Percentiles rank a stretch among this genome's conserved stretches.
Conservation (phyloP, 1,140 invertebrate genomes). For the Drosophila ironensis region DNA sequence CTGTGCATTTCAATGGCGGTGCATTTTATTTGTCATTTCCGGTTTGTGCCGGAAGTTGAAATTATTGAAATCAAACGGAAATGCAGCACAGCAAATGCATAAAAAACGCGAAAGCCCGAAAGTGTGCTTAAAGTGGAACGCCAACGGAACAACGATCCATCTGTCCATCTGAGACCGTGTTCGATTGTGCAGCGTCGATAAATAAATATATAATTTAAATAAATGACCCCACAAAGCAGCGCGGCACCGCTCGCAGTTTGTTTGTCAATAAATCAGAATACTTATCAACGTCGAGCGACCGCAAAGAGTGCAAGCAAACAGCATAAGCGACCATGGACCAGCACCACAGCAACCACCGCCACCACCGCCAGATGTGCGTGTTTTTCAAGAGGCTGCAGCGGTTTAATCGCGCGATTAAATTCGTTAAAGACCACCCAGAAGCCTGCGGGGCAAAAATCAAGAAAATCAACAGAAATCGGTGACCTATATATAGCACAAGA, state of each 20-base stretch:
- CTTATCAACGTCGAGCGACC: constrained; percentile 72
- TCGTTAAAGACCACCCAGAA: constrained; percentile 63
- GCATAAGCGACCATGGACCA: constrained; percentile 48
- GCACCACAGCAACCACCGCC: neutral
- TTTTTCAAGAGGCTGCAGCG: constrained; percentile 30
- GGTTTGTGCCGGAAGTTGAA: constrained; percentile 73
- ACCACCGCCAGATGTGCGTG: constrained; percentile 4
- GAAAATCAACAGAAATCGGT: neutral
- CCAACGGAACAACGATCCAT: constrained; percentile 24
- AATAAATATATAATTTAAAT: constrained; percentile 79
- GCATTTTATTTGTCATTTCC: constrained; percentile 76
- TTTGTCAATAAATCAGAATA: constrained; percentile 79
- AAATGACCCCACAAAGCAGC: constrained; percentile 48
- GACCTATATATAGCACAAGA: no score
- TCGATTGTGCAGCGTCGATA: constrained; percentile 51
- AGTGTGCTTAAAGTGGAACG: constrained; percentile 47
- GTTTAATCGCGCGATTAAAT: constrained; percentile 75
- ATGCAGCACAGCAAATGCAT: constrained; percentile 52
- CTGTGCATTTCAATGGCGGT: constrained; percentile 52
- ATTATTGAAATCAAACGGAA: constrained; percentile 75
- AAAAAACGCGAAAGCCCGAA: constrained; percentile 40
- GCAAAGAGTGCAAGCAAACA: constrained; percentile 69
- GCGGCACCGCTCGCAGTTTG: constrained; percentile 42
- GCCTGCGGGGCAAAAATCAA: constrained; percentile 42
- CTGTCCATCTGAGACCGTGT: constrained; percentile 6